Evolutionary conservation across 2,888 invertebrate genomes (phyloP).

Genomic region (Ochropleura leucogaster): DNA sequence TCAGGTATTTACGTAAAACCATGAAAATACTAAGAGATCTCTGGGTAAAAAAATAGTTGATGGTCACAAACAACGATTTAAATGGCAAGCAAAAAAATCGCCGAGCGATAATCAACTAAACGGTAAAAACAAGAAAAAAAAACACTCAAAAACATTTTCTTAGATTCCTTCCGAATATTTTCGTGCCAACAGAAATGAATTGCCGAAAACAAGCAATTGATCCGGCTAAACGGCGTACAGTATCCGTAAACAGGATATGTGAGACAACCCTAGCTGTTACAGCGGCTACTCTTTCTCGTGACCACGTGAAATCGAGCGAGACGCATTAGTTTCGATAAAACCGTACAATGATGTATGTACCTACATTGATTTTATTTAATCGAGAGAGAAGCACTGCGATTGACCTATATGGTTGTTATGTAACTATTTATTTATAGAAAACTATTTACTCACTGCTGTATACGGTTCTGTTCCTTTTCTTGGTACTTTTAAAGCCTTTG

Average conservation of each 20-base stretch:
- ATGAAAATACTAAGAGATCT: no score
- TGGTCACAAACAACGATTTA: not conserved
- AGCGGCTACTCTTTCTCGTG: slow-evolving; percentile 66
- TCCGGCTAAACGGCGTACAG: slow-evolving; percentile 39
- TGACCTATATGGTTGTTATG: slow-evolving; percentile 29
- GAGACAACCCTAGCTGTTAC: slow-evolving; percentile 60
- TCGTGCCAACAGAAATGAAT: slow-evolving; percentile 35
- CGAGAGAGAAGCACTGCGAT: slow-evolving; percentile 44
- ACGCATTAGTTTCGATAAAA: slow-evolving; percentile 76
- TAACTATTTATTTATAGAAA: slow-evolving; percentile 12
- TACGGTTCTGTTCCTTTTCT: no score
- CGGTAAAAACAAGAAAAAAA: slow-evolving; percentile 26
- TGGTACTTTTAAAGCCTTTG: no score
- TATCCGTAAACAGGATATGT: slow-evolving; percentile 57
- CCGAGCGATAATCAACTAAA: not conserved
- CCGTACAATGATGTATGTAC: slow-evolving; percentile 56
- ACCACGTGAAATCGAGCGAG: slow-evolving; percentile 74
- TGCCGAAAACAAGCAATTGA: slow-evolving; percentile 47
- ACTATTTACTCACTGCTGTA: not conserved
- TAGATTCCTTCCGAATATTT: slow-evolving; percentile 27
- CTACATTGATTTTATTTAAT: slow-evolving; percentile 53
- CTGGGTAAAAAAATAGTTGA: not conserved
- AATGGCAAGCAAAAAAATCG: not conserved
- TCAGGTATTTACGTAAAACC: no score
- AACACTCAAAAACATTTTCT: slow-evolving; percentile 4